Conservation (phyloP, 2,113 vertebrate species). For the Micronycteris hirsuta region DNA sequence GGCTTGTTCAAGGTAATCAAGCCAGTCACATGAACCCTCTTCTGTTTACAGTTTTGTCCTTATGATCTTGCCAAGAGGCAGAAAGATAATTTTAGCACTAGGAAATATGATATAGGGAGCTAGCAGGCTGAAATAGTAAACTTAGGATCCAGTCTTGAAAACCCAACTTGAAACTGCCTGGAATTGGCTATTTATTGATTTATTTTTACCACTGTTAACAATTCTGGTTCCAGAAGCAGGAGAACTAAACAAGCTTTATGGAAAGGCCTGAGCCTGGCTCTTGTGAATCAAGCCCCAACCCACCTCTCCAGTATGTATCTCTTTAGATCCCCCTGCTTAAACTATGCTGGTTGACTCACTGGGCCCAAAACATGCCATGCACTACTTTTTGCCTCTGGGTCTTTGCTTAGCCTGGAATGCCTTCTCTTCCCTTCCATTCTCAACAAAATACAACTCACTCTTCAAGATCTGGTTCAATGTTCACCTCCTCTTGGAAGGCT, state of each 20-base stretch:
- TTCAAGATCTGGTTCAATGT: background rate
- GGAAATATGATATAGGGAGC: constrained; percentile 61
- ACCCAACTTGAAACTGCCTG: constrained; percentile 12
- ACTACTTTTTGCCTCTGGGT: background rate
- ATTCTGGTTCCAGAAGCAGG: constrained; percentile 12
- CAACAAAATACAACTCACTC: background rate
- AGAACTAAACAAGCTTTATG: background rate
- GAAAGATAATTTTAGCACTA: constrained; percentile 68
- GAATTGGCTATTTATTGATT: background rate
- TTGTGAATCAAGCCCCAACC: background rate
- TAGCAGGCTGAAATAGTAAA: constrained; percentile 16
- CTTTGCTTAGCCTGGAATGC: background rate
- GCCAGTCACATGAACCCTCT: constrained; percentile 27
- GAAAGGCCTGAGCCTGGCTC: background rate
- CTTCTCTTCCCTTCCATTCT: constrained; percentile 27
- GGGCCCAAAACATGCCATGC: background rate
- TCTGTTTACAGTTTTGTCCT: constrained; percentile 55
- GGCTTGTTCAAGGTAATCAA: constrained; percentile 15
- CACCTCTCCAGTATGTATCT: background rate
- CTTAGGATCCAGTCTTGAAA: constrained; percentile 17
- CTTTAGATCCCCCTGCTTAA: background rate
- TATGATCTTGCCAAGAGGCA: constrained; percentile 17
- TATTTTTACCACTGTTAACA: background rate
- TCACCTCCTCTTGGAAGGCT: background rate
- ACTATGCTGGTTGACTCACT: background rate